Evolutionary conservation across 1,140 invertebrate genomes (phyloP).

Genomic region (Latrodectus geometricus): DNA sequence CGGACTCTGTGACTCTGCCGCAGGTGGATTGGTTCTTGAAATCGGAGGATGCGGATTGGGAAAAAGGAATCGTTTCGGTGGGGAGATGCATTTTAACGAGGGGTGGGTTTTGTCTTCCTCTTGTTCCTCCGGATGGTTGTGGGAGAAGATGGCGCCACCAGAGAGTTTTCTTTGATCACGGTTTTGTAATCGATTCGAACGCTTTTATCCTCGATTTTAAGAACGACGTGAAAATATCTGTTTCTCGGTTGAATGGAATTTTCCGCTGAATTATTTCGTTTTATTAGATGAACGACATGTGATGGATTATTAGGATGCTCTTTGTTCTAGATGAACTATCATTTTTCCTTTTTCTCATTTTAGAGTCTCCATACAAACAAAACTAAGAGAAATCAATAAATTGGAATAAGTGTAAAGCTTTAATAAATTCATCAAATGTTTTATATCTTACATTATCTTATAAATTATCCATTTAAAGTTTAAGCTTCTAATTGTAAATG

Average conservation of each 20-base stretch:
- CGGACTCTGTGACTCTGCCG: conserved; percentile 35
- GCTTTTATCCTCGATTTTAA: conserved; percentile 3
- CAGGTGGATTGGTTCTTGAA: conserved; percentile 49
- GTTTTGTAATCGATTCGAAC: not conserved
- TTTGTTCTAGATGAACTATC: too few relatives aligned
- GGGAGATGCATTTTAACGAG: conserved; percentile 39
- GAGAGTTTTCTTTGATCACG: not conserved
- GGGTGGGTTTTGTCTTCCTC: conserved; percentile 31
- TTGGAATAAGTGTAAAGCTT: too few relatives aligned
- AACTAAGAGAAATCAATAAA: too few relatives aligned
- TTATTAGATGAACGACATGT: too few relatives aligned
- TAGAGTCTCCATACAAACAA: too few relatives aligned
- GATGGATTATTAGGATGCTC: too few relatives aligned
- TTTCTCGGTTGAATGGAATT: not conserved
- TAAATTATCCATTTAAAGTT: too few relatives aligned
- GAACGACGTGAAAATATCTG: not conserved
- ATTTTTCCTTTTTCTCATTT: too few relatives aligned
- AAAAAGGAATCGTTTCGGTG: conserved; percentile 23
- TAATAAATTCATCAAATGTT: too few relatives aligned
- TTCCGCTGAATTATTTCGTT: too few relatives aligned
- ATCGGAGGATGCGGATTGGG: conserved; percentile 42
- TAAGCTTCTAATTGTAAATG: too few relatives aligned
- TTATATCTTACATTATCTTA: too few relatives aligned
- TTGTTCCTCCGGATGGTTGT: not conserved
- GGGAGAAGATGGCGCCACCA: not conserved